Conservation (phyloP, 2,888 invertebrate genomes). For the Malthinus flaveolus region DNA sequence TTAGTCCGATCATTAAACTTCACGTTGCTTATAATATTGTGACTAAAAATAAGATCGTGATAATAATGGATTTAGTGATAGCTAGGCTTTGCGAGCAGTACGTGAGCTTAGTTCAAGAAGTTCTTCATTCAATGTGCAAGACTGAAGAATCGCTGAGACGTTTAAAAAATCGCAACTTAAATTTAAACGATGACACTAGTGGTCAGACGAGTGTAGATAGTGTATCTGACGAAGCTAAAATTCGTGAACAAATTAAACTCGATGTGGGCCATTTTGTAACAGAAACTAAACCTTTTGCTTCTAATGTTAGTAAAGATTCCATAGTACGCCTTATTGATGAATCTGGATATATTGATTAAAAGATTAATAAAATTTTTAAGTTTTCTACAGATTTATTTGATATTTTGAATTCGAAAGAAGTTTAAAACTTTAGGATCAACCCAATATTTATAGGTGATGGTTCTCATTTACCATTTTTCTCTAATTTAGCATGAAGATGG, state of each 20-base stretch:
- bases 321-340: constrained; percentile 7
- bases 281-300: constrained; percentile 42
- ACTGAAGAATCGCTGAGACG: constrained; percentile 93
- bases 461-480: too few species aligned
- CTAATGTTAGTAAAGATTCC: constrained; percentile 1
- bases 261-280: constrained; percentile 79
- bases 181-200: constrained; percentile 53
- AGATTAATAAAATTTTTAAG: too few species aligned
- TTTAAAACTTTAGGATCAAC: too few species aligned
- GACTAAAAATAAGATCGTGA: constrained; percentile 48
- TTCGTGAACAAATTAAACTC: constrained; percentile 83
- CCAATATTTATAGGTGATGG: too few species aligned
- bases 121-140: constrained; percentile 89
- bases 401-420: too few species aligned
- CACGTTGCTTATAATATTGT: constrained; percentile 56
- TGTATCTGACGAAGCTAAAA: constrained; percentile 85
- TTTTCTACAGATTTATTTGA: too few species aligned
- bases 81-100: constrained; percentile 58
- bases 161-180: constrained; percentile 63
- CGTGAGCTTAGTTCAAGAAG: constrained; percentile 77
- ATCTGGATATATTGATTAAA: constrained; percentile 3
- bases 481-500: too few species aligned
- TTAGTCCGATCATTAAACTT: constrained; percentile 62
- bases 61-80: constrained; percentile 54
- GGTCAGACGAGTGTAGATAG: constrained; percentile 61